Evolutionary conservation across 2,113 vertebrate species (phyloP).

Genomic region (Microtus montanus): DNA sequence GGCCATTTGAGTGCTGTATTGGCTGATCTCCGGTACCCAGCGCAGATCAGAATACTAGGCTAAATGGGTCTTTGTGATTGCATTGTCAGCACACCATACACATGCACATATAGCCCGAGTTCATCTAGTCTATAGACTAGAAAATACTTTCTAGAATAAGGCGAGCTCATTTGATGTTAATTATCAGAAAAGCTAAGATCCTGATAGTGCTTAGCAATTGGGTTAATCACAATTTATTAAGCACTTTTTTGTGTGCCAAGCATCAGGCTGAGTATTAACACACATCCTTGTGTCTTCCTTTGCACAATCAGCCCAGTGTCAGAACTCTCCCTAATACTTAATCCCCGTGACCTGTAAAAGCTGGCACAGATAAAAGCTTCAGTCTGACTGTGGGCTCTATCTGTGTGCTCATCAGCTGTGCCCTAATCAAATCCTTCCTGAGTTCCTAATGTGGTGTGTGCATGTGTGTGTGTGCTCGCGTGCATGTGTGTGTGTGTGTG

Average conservation of each 20-base stretch:
- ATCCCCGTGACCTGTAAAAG: neutral
- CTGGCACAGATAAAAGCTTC: neutral
- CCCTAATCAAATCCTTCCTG: constrained; percentile 46
- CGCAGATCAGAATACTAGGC: neutral
- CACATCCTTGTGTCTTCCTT: constrained; percentile 35
- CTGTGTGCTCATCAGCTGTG: neutral
- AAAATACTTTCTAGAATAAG: constrained; percentile 36
- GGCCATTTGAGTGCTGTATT: neutral
- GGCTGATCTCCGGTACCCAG: neutral
- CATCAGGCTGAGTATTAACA: constrained; percentile 30
- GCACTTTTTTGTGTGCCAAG: constrained; percentile 34
- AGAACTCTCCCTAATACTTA: constrained; percentile 36
- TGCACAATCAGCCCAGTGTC: neutral
- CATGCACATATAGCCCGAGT: neutral
- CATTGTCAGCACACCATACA: neutral
- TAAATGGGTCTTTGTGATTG: constrained; percentile 6
- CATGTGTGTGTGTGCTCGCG: neutral
- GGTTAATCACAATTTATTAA: constrained; percentile 41
- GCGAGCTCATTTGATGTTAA: constrained; percentile 11
- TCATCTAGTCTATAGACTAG: constrained; percentile 25
- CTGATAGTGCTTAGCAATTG: neutral
- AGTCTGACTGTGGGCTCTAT: neutral
- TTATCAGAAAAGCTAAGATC: constrained; percentile 34
- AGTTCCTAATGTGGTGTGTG: constrained; percentile 11
- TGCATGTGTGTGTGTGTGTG: neutral